phyloP scores from a whole-genome alignment of 2,797 vertebrate species.

The Pempheris klunzingeri region DNA sequence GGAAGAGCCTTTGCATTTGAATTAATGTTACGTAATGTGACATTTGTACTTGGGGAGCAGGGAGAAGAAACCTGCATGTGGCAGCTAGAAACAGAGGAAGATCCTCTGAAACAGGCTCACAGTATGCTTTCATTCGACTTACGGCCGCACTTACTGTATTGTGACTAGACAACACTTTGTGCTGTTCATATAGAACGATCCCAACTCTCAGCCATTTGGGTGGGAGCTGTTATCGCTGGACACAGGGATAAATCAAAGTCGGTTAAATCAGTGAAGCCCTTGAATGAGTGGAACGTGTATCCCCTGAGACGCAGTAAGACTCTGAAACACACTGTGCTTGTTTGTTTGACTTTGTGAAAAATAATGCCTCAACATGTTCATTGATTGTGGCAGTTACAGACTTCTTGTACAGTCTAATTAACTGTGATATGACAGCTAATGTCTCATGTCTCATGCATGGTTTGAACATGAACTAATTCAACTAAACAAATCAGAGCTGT shows the following conservation, averaged over 20 bases:
- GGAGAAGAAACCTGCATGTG: slow-evolving; percentile 30
- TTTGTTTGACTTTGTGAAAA: slow-evolving; percentile 26
- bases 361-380: slow-evolving; percentile 39
- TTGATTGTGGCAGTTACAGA: slow-evolving; percentile 46
- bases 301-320: slow-evolving; percentile 7
- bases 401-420: background rate
- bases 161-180: slow-evolving; percentile 8
- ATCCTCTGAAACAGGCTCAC: background rate
- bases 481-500: background rate
- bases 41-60: slow-evolving; percentile 43
- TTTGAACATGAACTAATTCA: background rate
- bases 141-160: background rate
- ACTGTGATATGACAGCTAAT: background rate
- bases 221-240: background rate
- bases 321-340: slow-evolving; percentile 23
- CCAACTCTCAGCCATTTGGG: slow-evolving; percentile 18
- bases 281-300: slow-evolving; percentile 12
- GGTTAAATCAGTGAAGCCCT: slow-evolving; percentile 21
- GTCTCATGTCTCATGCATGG: slow-evolving; percentile 13
- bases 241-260: slow-evolving; percentile 24
- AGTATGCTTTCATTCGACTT: slow-evolving; percentile 24
- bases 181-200: slow-evolving; percentile 28
- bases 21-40: slow-evolving; percentile 47
- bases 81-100: slow-evolving; percentile 5
- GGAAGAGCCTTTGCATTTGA: slow-evolving; percentile 27